Base-by-base conservation (phyloP, 2,888 invertebrate species). In the Sturmia bella region DNA sequence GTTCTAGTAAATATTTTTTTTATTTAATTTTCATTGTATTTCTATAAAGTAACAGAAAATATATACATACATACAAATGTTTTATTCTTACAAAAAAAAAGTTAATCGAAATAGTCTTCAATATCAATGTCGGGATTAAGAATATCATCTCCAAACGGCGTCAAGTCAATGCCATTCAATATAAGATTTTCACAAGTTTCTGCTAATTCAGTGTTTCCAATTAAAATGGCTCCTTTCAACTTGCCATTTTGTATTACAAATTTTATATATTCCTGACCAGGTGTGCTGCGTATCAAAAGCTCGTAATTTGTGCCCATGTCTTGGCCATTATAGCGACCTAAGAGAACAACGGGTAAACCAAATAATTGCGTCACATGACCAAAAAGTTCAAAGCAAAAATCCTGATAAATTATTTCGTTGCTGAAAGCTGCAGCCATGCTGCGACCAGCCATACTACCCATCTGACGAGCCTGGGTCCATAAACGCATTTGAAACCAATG, bases 121-220 rank as follows among this genome's bases (percentile, higher is more conserved):
- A 99, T 97, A 90, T 99, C 99, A 88, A 99, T 96, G 89, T 96
- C 94, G 19, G 99, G 98, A 92, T 99, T 95, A 9, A 99, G 92
- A 85, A 99, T 94, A 90, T 98, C 96, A 90, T 98, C 97, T 73
- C 97, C 98, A 90, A 95, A 96, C 11, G 94, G 92, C 72, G 95
- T 94, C 77, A 99, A 92, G 92, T 99, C 98, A 78, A 98, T 93
- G 89, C 98, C 96, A 92, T 99, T 97, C 39, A 99, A 92, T 87
- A 99, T 99, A 80, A 99, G 93, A 92, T 99, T 99, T 92, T 99
- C 99, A 91, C 98, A 97, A 90, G 97, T 98, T 92, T 99, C 99
- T 89, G 99, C 99, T 80, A 99, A 92, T 89, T 98, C 98, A 0
- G 99, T 99, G 85, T 99, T 98, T 0, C 99, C 99, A 85, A 99